Evolutionary conservation across 2,113 vertebrate genomes (phyloP), one percentile per base, ranked within the genome.

Genomic region (Neodon shergylaensis): DNA sequence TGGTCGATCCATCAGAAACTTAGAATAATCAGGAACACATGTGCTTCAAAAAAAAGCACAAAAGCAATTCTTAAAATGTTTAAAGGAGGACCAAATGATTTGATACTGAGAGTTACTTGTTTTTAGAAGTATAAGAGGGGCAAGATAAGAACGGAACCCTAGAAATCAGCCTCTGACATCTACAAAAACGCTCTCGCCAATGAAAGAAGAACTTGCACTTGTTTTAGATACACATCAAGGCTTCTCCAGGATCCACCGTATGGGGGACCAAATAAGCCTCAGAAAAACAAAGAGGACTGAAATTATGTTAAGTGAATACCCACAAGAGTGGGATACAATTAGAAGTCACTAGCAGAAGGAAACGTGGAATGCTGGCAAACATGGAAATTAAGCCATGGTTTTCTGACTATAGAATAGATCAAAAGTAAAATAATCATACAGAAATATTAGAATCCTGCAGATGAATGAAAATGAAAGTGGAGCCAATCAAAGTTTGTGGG

Each of bases 351-450:
- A 47, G 61, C 39, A 65, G 49, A 84, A 65, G 16, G 63, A 63
- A 83, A 83, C 42, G 5, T 26, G 5, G 58, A 33, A 84, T 66
- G 39, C 14, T 66, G 65, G 6, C 39, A 66, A 33, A 33, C 39
- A 28, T 16, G 82, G 58, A 44, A 84, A 44, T 3, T 14, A 65
- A 84, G 33, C 8, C 33, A 21, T 33, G 5, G 16, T 47, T 85
- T 65, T 66, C 16, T 44, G 63, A 95, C 44, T 54, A 91, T 28
- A 5, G 44, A 91, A 21, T 26, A 42, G 3, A 26, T 86, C 58
- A 95, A 93, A 93, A 68, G 65, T 85, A 33, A 90, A 94, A 63
- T 81, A 94, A 63, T 82, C 42, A 76, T 24, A 76, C 14, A 82
- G 22, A 95, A 92, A 72, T 26, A 54, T 76, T 14, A 92, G 77